phyloP scores from a whole-genome alignment of 53 echinoderm and acorn worm species.

The Mesocentrotus franciscanus region DNA sequence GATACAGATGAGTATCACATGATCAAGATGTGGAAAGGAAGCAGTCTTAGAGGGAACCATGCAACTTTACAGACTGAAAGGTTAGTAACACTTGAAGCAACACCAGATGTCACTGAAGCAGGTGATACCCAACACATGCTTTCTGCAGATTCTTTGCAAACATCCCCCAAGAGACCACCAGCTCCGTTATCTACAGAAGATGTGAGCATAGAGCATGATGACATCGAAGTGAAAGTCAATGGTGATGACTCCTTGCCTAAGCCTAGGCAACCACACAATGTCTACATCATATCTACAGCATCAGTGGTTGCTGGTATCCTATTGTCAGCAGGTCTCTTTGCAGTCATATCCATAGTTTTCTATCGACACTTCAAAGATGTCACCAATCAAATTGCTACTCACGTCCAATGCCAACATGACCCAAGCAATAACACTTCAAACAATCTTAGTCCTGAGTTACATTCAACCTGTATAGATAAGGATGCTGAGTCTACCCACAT shows the following conservation, averaged over 20 bases:
- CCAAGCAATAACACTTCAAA: too few relatives aligned
- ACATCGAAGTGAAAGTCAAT: not conserved
- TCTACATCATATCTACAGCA: slow-evolving; percentile 2
- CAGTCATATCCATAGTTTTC: not conserved
- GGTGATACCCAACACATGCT: not conserved
- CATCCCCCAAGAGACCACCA: not conserved
- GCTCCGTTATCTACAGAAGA: not conserved
- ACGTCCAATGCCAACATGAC: not conserved
- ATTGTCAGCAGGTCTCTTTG: slow-evolving; percentile 19
- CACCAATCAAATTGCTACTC: not conserved
- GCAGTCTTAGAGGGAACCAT: too few relatives aligned
- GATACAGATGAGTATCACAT: not conserved
- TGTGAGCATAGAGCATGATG: not conserved
- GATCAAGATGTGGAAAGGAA: not conserved
- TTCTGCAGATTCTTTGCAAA: not conserved
- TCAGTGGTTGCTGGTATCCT: slow-evolving; percentile 12
- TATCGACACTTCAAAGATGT: slow-evolving; percentile 23
- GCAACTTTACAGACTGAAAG: not conserved
- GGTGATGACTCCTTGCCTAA: not conserved
- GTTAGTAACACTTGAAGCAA: not conserved
- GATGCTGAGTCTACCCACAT: not conserved
- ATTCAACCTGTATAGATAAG: not conserved
- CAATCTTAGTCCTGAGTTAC: not conserved
- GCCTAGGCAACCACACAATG: not conserved
- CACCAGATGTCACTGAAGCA: not conserved